Base-by-base conservation (phyloP, 1,140 invertebrate species). In the Metopolophium dirhodum region DNA sequence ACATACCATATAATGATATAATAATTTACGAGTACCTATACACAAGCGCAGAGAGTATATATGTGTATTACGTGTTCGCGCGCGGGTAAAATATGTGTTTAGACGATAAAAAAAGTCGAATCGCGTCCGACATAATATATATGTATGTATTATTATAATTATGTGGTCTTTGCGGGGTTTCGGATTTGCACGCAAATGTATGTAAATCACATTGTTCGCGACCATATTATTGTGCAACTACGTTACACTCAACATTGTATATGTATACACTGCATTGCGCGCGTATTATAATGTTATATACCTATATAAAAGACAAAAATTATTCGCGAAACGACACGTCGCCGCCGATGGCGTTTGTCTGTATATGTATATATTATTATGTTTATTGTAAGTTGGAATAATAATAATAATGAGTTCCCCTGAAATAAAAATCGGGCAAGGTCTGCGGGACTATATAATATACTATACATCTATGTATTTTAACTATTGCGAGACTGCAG, bases 111-210 rank as follows among this genome's bases (percentile, higher is more conserved):
- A 77, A 77, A 68, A 68, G 61, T 68, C 30, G 3, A 68, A n/a
- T 68, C 61, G 61, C 30, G 30, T 77, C n/a, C 30, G 61, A 77
- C 18, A 77, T n/a, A 68, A n/a, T n/a, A n/a, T 68, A 54, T 54
- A 68, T n/a, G 2, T 77, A 68, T 77, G 7, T 35, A 77, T n/a
- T 77, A 77, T 77, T 77, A 77, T 18, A 18, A 77, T 77, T 77
- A 77, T 77, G 61, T n/a, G n/a, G 30, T 77, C 14, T 77, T 77
- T 77, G 61, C 30, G 61, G 61, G 61, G 61, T 77, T 77, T 77
- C 61, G 61, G 61, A 77, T 77, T 77, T 77, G 61, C 61, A n/a
- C 30, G 61, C 61, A 77, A 77, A 77, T 77, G 61, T 77, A 77
- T 77, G 61, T 77, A 77, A 77, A 77, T 77, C 61, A 18, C 61